Base-by-base conservation (phyloP, 2,888 invertebrate species). In the Lamellibrachia satsuma region DNA sequence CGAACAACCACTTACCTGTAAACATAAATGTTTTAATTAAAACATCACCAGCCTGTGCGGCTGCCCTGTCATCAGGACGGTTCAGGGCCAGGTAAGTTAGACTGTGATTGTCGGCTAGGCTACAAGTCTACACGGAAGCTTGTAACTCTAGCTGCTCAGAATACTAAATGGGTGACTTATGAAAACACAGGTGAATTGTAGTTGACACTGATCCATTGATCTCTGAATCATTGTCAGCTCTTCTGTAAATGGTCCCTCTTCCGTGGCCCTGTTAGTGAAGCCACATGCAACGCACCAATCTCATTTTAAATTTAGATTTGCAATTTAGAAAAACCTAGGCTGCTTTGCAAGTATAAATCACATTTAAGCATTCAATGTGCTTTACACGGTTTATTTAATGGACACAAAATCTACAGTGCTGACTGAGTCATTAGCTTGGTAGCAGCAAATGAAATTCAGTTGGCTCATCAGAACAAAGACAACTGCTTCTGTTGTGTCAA, bases 221-320 rank as follows among this genome's bases (percentile, higher is more conserved):
- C 75, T 75, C 6, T 75, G 75, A 75, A n/a, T 75, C 75, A 75
- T 75, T 75, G 75, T 75, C 75, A 15, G 75, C 75, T 22, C 8
- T n/a, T 15, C 15, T 75, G 75, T 75, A 75, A 75, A 75, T 22
- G 75, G n/a, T 75, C 75, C 75, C 4, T 6, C 22, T 22, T 75
- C 75, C 75, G 22, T 8, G 75, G 22, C 75, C 39, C 39, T 75
- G 3, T n/a, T 22, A n/a, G 15, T 6, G 22, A 22, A 75, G 75
- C 75, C 75, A 15, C 75, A 75, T 75, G 75, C 75, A 22, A 75
- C 75, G 22, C 75, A 22, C 2, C 22, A n/a, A 75, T 75, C 75
- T 75, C 75, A 75, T 75, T 75, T 75, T 75, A 75, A 75, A 22
- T 75, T 15, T 75, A 75, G 75, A 75, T 75, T 75, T 75, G 75